Evolutionary conservation across 2,888 invertebrate genomes (phyloP).

Genomic region (Plagodis dolabraria): DNA sequence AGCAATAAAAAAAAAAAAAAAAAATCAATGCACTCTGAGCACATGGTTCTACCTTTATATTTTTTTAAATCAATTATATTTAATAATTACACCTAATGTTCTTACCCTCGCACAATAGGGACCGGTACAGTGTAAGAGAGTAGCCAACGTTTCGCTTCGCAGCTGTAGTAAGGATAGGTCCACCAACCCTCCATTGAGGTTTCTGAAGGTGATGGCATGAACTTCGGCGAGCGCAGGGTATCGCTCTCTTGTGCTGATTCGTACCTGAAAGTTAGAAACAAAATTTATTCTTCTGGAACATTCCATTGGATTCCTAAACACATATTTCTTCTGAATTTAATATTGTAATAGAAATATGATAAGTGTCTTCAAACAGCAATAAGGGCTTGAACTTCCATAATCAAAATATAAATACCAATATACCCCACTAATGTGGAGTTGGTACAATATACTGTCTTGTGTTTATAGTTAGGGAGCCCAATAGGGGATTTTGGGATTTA

Average conservation of each 20-base stretch:
- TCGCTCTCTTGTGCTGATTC: slow-evolving; percentile 87
- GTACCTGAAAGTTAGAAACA: slow-evolving; percentile 73
- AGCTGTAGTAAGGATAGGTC: slow-evolving; percentile 95
- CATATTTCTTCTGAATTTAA: neutral
- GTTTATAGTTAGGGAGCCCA: too few species aligned
- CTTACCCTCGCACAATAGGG: slow-evolving; percentile 69
- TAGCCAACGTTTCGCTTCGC: slow-evolving; percentile 91
- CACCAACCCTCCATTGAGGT: slow-evolving; percentile 91
- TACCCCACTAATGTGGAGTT: too few species aligned
- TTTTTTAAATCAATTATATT: neutral
- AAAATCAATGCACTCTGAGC: too few species aligned
- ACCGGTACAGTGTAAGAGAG: slow-evolving; percentile 92
- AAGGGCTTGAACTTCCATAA: too few species aligned
- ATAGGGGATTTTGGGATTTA: too few species aligned
- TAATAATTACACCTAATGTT: too few species aligned
- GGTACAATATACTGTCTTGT: too few species aligned
- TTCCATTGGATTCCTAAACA: neutral
- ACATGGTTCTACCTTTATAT: neutral
- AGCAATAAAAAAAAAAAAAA: too few species aligned
- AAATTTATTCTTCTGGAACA: neutral
- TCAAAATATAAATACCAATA: too few species aligned
- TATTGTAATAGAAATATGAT: too few species aligned
- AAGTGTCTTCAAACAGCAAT: too few species aligned
- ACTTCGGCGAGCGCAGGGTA: slow-evolving; percentile 87
- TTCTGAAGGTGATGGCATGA: slow-evolving; percentile 87